Evolutionary conservation across 2,113 vertebrate genomes (phyloP).

Genomic region (Suricata suricatta): DNA sequence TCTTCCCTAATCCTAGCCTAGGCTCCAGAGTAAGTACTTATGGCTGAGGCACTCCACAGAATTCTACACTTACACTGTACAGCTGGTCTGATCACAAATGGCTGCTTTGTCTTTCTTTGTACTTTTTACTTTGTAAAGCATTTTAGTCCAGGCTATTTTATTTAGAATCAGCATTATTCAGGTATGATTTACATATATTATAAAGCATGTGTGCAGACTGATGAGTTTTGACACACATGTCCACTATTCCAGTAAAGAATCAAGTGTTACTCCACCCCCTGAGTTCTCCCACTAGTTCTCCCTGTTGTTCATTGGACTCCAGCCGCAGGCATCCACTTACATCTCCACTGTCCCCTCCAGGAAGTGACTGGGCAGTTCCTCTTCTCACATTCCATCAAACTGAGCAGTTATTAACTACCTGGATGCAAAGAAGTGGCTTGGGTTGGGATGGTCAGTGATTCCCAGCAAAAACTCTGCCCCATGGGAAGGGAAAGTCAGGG

Average conservation of each 20-base stretch:
- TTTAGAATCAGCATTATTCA: background rate
- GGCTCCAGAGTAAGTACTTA: background rate
- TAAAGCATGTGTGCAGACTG: background rate
- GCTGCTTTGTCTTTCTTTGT: background rate
- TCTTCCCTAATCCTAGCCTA: background rate
- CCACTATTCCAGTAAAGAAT: background rate
- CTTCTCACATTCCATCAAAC: background rate
- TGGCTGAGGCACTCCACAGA: background rate
- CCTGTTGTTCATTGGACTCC: background rate
- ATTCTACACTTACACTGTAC: too few relatives aligned
- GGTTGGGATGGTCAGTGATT: background rate
- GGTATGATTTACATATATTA: background rate
- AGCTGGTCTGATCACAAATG: background rate
- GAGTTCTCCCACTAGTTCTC: background rate
- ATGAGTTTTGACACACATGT: background rate
- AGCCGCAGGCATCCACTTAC: background rate
- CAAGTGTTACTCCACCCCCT: background rate
- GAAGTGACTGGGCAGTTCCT: background rate
- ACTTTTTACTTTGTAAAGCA: background rate
- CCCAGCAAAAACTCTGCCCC: background rate
- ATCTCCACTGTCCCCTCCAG: background rate
- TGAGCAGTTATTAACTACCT: background rate
- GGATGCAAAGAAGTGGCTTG: background rate
- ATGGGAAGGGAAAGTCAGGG: background rate
- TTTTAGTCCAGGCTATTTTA: background rate